A percentile compares a stretch with the other conserved stretches of the same genome.
Evolutionary conservation across 37 sponge, comb jelly and placozoan species (phyloP).

Genomic region (Spongilla lacustris): DNA sequence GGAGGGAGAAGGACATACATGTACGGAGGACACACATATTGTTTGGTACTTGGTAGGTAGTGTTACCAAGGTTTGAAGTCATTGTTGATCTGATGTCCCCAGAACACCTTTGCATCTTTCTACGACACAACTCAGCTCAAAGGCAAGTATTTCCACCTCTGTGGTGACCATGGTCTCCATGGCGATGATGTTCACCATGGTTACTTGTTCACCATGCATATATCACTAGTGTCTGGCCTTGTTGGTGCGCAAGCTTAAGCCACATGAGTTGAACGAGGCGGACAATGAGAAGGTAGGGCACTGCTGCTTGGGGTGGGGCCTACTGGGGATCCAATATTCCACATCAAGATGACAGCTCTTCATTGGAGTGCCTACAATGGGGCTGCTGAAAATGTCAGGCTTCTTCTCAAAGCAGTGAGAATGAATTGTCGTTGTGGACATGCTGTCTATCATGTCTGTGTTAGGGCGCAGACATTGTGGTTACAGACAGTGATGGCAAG

Average conservation of each 20-base stretch:
- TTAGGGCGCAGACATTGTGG: constrained; percentile 86
- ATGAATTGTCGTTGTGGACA: background rate
- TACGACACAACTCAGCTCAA: background rate
- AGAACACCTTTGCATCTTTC: constrained; percentile 5
- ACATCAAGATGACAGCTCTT: constrained; percentile 84
- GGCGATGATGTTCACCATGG: background rate
- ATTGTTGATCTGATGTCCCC: background rate
- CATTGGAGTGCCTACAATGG: constrained; percentile 95
- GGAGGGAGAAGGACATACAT: no score
- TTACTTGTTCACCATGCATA: no score
- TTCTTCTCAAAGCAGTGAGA: constrained; percentile 79
- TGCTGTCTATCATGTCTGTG: background rate
- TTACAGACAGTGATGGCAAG: constrained; percentile 88
- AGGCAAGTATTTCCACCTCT: background rate
- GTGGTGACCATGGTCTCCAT: no score
- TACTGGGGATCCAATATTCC: background rate
- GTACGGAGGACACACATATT: no score
- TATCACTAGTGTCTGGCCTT: constrained; percentile 61
- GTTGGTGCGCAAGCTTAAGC: constrained; percentile 50
- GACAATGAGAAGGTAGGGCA: constrained; percentile 77
- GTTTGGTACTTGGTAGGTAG: no score
- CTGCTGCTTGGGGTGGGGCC: no score
- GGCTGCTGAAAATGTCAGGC: constrained; percentile 58
- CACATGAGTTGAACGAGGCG: constrained; percentile 65
- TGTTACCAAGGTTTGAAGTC: background rate